Conservation (phyloP, 2,113 vertebrate species). For the Gavia stellata region DNA sequence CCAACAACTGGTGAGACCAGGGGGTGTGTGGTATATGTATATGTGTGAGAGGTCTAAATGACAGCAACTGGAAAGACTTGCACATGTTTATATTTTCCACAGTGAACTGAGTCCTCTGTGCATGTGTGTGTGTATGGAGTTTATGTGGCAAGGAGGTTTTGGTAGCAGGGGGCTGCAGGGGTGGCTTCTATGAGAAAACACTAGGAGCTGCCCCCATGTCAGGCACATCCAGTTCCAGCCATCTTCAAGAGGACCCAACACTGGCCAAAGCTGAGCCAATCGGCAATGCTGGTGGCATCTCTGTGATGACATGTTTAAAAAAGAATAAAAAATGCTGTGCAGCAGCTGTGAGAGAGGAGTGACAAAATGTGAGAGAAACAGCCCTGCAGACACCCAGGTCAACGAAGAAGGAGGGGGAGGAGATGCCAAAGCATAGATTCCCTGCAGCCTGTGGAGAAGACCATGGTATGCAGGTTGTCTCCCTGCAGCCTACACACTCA, state of each 20-base stretch:
- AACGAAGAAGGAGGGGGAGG: background rate
- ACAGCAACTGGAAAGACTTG: background rate
- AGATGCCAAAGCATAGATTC: background rate
- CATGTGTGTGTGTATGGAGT: background rate
- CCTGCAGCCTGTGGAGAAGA: background rate
- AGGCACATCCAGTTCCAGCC: background rate
- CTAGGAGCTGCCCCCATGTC: background rate
- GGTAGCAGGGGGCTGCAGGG: too few species aligned
- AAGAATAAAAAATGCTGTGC: background rate
- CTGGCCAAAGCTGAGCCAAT: background rate
- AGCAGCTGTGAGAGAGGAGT: background rate
- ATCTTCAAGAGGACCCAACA: background rate
- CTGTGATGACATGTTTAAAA: background rate
- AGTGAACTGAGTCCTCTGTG: background rate
- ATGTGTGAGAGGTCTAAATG: background rate
- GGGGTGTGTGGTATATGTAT: accelerated
- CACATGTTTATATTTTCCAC: background rate
- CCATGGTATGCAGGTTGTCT: background rate
- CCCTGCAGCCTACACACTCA: background rate
- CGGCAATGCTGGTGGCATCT: background rate
- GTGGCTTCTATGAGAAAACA: background rate
- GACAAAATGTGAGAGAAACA: background rate
- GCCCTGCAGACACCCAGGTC: background rate
- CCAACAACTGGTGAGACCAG: background rate
- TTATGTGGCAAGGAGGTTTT: background rate